phyloP scores from a whole-genome alignment of 1,140 invertebrate genomes.

The Bombus cullumanus region DNA sequence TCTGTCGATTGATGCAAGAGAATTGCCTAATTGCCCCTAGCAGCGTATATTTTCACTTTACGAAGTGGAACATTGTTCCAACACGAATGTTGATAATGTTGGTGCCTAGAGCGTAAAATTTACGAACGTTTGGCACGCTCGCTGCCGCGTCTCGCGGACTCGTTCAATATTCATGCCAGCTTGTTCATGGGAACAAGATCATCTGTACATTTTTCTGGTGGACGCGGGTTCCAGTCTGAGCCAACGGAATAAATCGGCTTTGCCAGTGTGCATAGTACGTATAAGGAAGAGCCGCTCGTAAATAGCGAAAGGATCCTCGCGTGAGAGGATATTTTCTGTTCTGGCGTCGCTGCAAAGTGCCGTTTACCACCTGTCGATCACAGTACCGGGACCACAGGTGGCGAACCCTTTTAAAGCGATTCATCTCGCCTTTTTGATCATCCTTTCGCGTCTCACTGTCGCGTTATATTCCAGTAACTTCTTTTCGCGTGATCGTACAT shows the following conservation, averaged over 20 bases:
- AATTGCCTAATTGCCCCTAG: too few species aligned
- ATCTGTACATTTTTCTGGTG: background rate
- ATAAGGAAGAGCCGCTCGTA: conserved; percentile 1
- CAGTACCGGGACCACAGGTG: conserved; percentile 9
- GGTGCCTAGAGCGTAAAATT: background rate
- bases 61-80: background rate
- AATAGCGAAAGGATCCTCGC: conserved; percentile 4
- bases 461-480: background rate
- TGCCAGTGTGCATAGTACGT: background rate
- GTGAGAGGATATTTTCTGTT: conserved; percentile 12
- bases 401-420: background rate
- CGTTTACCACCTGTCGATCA: conserved; percentile 34
- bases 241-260: conserved; percentile 18
- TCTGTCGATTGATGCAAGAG: too few species aligned
- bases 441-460: conserved; percentile 5
- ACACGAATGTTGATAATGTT: background rate
- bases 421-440: background rate
- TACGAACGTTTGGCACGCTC: background rate
- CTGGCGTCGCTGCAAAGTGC: background rate
- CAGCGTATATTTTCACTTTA: too few species aligned
- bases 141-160: background rate
- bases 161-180: background rate
- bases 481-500: background rate
- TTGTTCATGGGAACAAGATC: conserved; percentile 21
- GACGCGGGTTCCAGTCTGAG: background rate